Evolutionary conservation across 2,797 vertebrate species (phyloP).

Genomic region (Erethizon dorsatum): DNA sequence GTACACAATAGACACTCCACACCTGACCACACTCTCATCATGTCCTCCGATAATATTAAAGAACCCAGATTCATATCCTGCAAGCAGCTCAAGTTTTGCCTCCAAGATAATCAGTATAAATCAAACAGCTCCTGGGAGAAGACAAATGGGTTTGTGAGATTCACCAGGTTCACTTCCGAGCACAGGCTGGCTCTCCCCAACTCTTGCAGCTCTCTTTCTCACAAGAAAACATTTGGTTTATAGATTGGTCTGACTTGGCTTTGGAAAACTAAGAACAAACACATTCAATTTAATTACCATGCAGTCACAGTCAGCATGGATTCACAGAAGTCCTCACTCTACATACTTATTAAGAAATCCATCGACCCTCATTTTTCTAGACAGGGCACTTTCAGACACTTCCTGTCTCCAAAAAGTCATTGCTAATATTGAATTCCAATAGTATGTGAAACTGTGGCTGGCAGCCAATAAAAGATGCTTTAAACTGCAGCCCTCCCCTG

Average conservation of each 20-base stretch:
- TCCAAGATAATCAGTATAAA: not conserved
- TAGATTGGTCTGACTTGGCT: conserved; percentile 35
- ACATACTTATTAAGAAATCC: conserved; percentile 71
- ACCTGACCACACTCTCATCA: not conserved
- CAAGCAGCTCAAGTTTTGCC: not conserved
- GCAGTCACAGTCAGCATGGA: not conserved
- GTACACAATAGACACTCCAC: not conserved
- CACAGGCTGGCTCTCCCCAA: not conserved
- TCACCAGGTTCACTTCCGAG: not conserved
- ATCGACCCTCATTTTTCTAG: conserved; percentile 69
- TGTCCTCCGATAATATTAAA: not conserved
- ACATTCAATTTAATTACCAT: conserved; percentile 2
- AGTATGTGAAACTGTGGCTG: conserved; percentile 58
- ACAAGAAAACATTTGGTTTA: not conserved
- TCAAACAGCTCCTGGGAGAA: not conserved
- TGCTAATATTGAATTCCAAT: conserved; percentile 78
- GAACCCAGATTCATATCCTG: not conserved
- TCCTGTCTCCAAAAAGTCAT: conserved; percentile 76
- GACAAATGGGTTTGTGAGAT: not conserved
- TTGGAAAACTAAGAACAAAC: conserved; percentile 53
- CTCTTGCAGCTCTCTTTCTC: not conserved
- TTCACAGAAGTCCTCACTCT: conserved; percentile 45
- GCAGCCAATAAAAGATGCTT: conserved; percentile 67
- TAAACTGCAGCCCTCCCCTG: conserved; percentile 21
- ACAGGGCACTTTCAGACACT: conserved; percentile 72